Percentiles rank a stretch among this genome's conserved stretches.
Conservation (phyloP, 2,888 invertebrate genomes). For the Cynaeus angustus region DNA sequence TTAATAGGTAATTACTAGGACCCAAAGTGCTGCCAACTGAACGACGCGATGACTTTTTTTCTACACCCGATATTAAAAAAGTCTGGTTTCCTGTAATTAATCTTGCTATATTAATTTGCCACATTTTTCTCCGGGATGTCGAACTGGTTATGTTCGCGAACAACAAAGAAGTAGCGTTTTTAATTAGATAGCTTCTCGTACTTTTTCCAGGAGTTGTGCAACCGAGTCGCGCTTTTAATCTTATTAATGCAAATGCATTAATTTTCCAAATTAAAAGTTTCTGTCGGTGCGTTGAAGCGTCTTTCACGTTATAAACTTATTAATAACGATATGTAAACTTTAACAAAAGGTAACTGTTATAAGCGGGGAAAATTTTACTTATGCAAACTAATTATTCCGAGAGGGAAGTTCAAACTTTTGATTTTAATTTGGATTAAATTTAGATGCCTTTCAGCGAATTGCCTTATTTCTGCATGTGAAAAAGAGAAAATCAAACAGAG, state of each 20-base stretch:
- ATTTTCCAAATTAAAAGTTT: constrained; percentile 47
- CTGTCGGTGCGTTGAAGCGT: constrained; percentile 7
- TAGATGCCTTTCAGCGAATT: constrained; percentile 40
- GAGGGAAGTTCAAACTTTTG: constrained; percentile 49
- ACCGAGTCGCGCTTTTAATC: constrained; percentile 35
- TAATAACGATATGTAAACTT: constrained; percentile 56
- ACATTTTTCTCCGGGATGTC: neutral
- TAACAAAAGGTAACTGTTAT: constrained; percentile 49
- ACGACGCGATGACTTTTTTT: too few species aligned
- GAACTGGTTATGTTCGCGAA: neutral
- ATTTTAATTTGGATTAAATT: constrained; percentile 52
- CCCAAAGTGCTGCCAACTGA: too few species aligned
- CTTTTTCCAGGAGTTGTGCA: constrained; percentile 32
- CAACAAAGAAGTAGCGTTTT: constrained; percentile 27
- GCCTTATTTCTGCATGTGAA: neutral
- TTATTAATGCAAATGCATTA: constrained; percentile 45
- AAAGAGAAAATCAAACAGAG: constrained; percentile 12
- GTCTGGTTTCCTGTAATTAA: too few species aligned
- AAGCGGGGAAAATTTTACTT: constrained; percentile 48
- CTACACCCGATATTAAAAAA: neutral
- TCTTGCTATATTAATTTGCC: too few species aligned
- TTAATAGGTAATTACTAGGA: neutral
- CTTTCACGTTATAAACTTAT: constrained; percentile 43
- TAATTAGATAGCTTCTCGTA: constrained; percentile 32
- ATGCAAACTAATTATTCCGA: constrained; percentile 53